Evolutionary conservation across 2,797 vertebrate genomes (phyloP), one percentile per base, ranked within the genome.

Genomic region (Semotilus atromaculatus): DNA sequence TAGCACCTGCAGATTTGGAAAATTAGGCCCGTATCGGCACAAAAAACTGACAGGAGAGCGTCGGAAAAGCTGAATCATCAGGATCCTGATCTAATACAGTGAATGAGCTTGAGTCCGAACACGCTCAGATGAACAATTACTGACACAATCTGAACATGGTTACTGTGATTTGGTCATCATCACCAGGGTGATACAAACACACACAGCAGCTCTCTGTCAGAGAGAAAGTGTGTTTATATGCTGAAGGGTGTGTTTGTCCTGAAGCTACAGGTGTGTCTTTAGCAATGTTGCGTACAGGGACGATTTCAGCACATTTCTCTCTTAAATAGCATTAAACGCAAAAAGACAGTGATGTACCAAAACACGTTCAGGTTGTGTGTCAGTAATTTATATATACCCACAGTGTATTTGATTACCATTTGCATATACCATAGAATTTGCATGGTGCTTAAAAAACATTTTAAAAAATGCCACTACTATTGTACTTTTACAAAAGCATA

Each of bases 201-300:
- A 70, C 51, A n/a, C n/a, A n/a, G n/a, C n/a, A n/a, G 8, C 62
- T 40, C n/a, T 36, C 62, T 51, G 23, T 43, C 67, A 38, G 70
- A n/a, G 67, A 16, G 14, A 74, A 64, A 74, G 55, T 64, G 40
- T 82, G 80, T 34, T 73, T 73, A 62, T n/a, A n/a, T 60, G 40
- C 36, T 10, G 51, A 62, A 64, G 80, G 80, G 80, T 75, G 81
- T 53, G 71, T 83, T 51, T 66, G 58, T 75, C 58, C 81, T 53
- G 14, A 53, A 83, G 81, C 43, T 26, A 8, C 21, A 83, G 81
- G 81, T 66, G 81, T 83, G 81, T 51, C 80, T 58, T 13, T 16
- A 16, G 29, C 21, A 23, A 43, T 26, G 34, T 40, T 31, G 5
- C 38, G 14, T 71, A 21, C 11, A 14, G 2, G 2, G 48, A 55